Evolutionary conservation across 2,113 vertebrate species (phyloP).

Genomic region (Strix aluco): DNA sequence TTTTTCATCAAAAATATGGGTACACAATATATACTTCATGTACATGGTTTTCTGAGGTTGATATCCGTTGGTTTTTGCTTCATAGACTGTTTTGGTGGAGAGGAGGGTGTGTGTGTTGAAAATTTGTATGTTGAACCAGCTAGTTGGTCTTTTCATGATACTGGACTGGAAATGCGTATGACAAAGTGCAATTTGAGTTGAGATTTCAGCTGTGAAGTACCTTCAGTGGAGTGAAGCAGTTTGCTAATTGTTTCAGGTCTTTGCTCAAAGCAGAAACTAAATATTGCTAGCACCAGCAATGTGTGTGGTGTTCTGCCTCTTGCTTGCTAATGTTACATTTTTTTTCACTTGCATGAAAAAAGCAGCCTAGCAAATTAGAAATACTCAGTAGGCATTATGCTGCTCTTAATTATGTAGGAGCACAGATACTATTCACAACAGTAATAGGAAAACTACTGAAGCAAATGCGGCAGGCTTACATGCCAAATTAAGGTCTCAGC

Average conservation of each 20-base stretch:
- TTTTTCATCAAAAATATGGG: background rate
- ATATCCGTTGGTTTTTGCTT: background rate
- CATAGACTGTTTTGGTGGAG: background rate
- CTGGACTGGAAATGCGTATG: background rate
- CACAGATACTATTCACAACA: background rate
- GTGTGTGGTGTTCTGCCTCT: background rate
- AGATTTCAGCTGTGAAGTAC: background rate
- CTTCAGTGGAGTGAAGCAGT: background rate
- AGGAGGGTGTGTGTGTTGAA: background rate
- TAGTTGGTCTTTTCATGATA: background rate
- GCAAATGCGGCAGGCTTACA: background rate
- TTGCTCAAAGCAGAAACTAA: background rate
- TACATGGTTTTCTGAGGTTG: background rate
- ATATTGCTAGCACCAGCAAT: background rate
- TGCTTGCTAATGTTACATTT: background rate
- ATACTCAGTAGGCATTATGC: background rate
- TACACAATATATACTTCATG: background rate
- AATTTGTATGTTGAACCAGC: background rate
- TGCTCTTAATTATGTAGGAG: constrained; percentile 24
- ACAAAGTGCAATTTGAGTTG: background rate
- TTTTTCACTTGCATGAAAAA: background rate
- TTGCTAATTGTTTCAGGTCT: background rate
- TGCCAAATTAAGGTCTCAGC: background rate
- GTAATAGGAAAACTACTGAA: constrained; percentile 22
- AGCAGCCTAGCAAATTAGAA: constrained; percentile 17